Conservation (phyloP, 2,113 vertebrate genomes). For the Pagrus major region DNA sequence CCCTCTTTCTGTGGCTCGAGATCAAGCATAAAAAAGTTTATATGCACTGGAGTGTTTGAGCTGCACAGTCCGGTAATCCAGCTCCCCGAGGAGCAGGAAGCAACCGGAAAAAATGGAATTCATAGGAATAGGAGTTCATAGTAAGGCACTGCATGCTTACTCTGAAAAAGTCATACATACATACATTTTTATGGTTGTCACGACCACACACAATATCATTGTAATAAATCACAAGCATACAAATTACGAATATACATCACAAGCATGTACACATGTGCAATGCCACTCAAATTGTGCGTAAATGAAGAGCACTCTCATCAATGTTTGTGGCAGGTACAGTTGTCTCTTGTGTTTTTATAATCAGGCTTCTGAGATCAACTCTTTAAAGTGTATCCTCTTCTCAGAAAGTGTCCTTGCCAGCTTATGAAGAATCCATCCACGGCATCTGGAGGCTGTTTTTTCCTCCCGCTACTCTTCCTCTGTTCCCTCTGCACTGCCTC, state of each 20-base stretch:
- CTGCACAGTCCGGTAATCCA: slow-evolving; percentile 49
- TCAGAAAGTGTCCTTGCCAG: slow-evolving; percentile 36
- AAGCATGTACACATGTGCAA: slow-evolving; percentile 66
- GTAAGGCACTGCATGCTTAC: slow-evolving; percentile 58
- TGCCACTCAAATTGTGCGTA: slow-evolving; percentile 75
- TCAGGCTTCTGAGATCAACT: slow-evolving; percentile 44
- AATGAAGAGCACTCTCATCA: slow-evolving; percentile 46
- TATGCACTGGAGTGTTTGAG: slow-evolving; percentile 51
- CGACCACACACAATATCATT: slow-evolving; percentile 32
- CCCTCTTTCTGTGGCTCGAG: slow-evolving; percentile 39
- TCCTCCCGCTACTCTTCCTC: slow-evolving; percentile 51
- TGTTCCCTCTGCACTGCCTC: slow-evolving; percentile 58
- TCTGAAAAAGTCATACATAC: slow-evolving; percentile 36
- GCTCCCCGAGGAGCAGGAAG: slow-evolving; percentile 46
- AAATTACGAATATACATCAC: slow-evolving; percentile 57
- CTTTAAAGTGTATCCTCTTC: slow-evolving; percentile 40
- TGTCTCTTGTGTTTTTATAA: slow-evolving; percentile 37
- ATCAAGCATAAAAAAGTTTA: slow-evolving; percentile 47
- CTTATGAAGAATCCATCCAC: slow-evolving; percentile 64
- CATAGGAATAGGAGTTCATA: slow-evolving; percentile 45
- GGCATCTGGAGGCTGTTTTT: slow-evolving; percentile 25
- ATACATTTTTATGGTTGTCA: slow-evolving; percentile 19
- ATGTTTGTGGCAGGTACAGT: slow-evolving; percentile 37
- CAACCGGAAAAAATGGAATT: slow-evolving; percentile 40
- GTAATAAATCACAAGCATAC: slow-evolving; percentile 58